Percentiles rank a stretch among this genome's conserved stretches.
Conservation (phyloP, 2,113 vertebrate genomes). For the Chaetorhynchus papuensis region DNA sequence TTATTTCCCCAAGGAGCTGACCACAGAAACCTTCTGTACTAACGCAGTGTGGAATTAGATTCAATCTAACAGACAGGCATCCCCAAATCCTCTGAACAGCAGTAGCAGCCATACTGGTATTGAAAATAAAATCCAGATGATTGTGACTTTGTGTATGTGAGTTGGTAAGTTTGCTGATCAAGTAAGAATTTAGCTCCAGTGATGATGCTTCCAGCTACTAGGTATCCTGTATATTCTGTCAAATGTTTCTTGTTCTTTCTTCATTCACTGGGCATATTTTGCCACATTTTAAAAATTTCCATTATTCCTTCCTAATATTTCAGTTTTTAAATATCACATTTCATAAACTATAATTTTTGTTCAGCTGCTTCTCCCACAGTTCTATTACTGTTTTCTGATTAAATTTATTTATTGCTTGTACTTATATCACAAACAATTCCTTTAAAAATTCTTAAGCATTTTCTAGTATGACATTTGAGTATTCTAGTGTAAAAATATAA, state of each 20-base stretch:
- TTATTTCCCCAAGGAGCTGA: background rate
- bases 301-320: background rate
- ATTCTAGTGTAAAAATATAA: background rate
- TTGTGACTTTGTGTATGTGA: background rate
- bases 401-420: background rate
- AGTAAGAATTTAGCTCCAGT: background rate
- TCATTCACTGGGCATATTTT: background rate
- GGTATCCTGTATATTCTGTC: background rate
- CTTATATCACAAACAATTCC: background rate
- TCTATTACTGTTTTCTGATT: background rate
- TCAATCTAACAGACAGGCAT: background rate
- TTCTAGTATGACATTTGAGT: background rate
- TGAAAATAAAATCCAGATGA: background rate
- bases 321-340: background rate
- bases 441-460: background rate
- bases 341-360: background rate
- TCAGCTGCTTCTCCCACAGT: background rate
- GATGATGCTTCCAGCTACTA: background rate
- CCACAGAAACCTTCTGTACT: background rate
- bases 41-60: background rate
- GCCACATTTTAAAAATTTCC: background rate
- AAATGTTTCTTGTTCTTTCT: background rate
- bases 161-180: background rate
- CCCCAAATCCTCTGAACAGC: background rate
- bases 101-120: background rate